Base-by-base conservation (phyloP, 92 coral and sea anemone species). In the Epizoanthus scotinus region DNA sequence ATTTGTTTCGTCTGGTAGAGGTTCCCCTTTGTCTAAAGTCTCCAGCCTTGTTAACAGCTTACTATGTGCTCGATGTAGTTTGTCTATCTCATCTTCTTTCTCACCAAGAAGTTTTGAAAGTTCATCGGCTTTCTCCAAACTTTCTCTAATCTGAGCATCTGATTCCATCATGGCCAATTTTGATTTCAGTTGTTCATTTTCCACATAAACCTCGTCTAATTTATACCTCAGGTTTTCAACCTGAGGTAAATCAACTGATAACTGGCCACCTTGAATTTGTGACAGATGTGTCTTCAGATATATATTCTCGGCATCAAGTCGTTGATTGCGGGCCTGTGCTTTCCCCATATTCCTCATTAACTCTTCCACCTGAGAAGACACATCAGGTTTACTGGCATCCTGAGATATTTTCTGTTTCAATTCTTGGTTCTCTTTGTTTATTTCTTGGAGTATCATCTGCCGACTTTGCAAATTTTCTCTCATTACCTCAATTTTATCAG, bases 371-470 rank as follows among this genome's bases (percentile, higher is more conserved):
- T 86, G 91, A 18, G 85, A 73, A 77, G 89, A 20, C 28, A 78
- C 60, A 54, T 82, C 88, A 38, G 84, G 74, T 25, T 79, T 67
- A 36, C 85, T 81, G 20, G 84, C 85, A 67, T 81, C 65, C 27
- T 84, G 88, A 27, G 90, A 90, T 40, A 91, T 40, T 87, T 88
- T 92, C 15, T 89, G 80, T 36, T 90, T 87, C 61, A 95, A 82
- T 28, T 89, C 87, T 67, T 88, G 92, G 70, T 95, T 95, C 84
- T 95, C 99, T 78, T 85, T 91, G 81, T 95, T 90, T 3, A 95
- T 86, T 25, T 95, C 99, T 40, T 90, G 78, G 17, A 95, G 87
- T 56, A 91, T 89, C 1, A 90, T 86, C 36, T 95, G 96, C 67
- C 86, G 88, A 31, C 87, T 87, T 63, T 84, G 86, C 42, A 95